Percentiles rank a stretch among this genome's conserved stretches.
Evolutionary conservation across 2,797 vertebrate species (phyloP).

Genomic region (Lacerta bilineata): DNA sequence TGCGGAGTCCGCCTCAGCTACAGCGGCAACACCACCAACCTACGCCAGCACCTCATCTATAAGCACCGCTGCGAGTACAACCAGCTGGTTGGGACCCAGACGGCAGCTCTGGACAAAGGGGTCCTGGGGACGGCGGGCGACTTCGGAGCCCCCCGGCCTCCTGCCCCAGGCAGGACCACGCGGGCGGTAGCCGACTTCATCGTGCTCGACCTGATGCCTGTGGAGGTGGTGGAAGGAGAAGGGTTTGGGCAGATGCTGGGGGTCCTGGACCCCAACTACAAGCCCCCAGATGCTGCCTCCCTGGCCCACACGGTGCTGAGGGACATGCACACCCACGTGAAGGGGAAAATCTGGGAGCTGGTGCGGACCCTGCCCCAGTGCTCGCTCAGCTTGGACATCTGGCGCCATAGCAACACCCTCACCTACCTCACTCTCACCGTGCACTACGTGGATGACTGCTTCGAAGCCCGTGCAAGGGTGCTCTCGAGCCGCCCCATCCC

Average conservation of each 20-base stretch:
- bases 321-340: conserved; percentile 74
- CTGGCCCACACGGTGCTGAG: conserved; percentile 75
- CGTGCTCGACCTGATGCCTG: conserved; percentile 74
- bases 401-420: conserved; percentile 70
- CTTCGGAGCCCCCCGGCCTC: conserved; percentile 22
- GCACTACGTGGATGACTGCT: conserved; percentile 78
- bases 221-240: conserved; percentile 73
- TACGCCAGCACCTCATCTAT: conserved; percentile 78
- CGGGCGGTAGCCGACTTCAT: conserved; percentile 78
- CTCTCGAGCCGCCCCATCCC: conserved; percentile 63
- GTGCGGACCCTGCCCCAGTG: conserved; percentile 70
- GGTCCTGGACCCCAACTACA: conserved; percentile 76
- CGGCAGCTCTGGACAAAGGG: conserved; percentile 20
- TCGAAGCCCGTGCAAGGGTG: conserved; percentile 75
- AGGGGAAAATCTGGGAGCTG: conserved; percentile 64
- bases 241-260: conserved; percentile 81
- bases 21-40: conserved; percentile 75
- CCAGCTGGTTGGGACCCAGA: conserved; percentile 62
- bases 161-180: conserved; percentile 59
- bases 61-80: conserved; percentile 80
- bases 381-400: conserved; percentile 78
- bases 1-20: conserved; percentile 79
- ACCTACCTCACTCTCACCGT: conserved; percentile 79
- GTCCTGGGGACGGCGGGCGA: background rate
- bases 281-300: conserved; percentile 67